Evolutionary conservation across 2,888 invertebrate genomes (phyloP), one percentile per base, ranked within the genome.

Genomic region (Pyrochroa serraticornis): DNA sequence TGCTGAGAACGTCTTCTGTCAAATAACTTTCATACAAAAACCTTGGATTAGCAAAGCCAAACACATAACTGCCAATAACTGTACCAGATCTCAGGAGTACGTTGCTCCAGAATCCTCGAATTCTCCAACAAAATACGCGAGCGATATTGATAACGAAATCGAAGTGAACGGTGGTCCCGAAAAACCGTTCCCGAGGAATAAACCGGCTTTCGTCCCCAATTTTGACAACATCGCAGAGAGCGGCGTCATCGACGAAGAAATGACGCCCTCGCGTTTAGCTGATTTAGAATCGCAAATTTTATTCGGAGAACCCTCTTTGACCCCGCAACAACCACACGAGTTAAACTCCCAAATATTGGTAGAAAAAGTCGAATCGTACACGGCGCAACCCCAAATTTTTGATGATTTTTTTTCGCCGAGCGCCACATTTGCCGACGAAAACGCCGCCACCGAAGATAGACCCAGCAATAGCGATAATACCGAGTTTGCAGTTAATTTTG

Each of bases 21-120:
- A 84, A 64, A 75, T 90, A 60, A 82, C 84, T 12, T 83, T 87
- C 67, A 75, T 87, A 52, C 87, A 89, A 72, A 85, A 87, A 69
- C 86, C 87, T 0, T 89, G 89, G 88, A 72, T 85, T 22, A 82
- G 82, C 43, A 86, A 84, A 73, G 82, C 83, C 41, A 84, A 87
- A 70, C 81, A 85, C 8, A 81, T 90, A 53, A 74, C 85, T 43
- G 79, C 82, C 14, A 88, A 89, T 66, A 90, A 90, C 70, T 89
- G 89, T 71, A 88, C 87, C 1, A 76, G 79, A 43, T 79, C 82
- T 45, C 85, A 84, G 81, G 75, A 77, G 59, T 85, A 79, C 68
- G 69, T 76, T 22, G 58, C 76, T 52, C 47, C 63, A 0, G 62
- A 71, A 12, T 68, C 66, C 35, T 61, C 58, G 39, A 58, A 71